These are phyloP conservation scores for Hylia prasina DNA, from an alignment of 2,113 vertebrate species.

Conservation along the genomic window DNA sequence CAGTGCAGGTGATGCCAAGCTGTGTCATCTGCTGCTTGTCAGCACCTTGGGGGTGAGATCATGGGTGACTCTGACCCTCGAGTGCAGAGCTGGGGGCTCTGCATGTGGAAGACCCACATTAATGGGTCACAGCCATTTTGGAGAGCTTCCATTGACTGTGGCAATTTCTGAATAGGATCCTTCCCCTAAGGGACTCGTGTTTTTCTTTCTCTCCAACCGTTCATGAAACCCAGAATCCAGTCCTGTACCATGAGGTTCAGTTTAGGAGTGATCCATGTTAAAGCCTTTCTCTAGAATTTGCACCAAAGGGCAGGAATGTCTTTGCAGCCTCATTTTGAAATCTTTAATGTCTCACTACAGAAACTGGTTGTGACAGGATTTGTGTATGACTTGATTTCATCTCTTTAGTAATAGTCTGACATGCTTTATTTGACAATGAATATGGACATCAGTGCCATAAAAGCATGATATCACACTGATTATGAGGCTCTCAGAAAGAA, in stretches of 20 bases:
- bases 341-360: neutral
- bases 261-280: neutral
- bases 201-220: neutral
- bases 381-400: neutral
- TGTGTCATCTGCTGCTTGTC: neutral
- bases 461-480: neutral
- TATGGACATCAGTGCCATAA: neutral
- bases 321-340: neutral
- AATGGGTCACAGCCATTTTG: neutral
- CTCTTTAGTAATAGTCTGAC: neutral
- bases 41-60: neutral
- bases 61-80: neutral
- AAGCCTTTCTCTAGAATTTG: neutral
- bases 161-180: neutral
- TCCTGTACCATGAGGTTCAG: neutral
- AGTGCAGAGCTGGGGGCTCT: neutral
- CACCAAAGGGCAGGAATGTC: neutral
- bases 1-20: neutral
- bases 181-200: neutral
- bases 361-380: neutral
- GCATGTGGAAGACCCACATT: neutral
- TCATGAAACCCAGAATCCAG: neutral
- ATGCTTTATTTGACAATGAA: neutral
- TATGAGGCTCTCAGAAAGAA: neutral
- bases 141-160: neutral